Percentiles rank a stretch among this genome's conserved stretches.
Evolutionary conservation across 2,797 vertebrate species (phyloP).

Genomic region (Ctenochaetus hawaiiensis): DNA sequence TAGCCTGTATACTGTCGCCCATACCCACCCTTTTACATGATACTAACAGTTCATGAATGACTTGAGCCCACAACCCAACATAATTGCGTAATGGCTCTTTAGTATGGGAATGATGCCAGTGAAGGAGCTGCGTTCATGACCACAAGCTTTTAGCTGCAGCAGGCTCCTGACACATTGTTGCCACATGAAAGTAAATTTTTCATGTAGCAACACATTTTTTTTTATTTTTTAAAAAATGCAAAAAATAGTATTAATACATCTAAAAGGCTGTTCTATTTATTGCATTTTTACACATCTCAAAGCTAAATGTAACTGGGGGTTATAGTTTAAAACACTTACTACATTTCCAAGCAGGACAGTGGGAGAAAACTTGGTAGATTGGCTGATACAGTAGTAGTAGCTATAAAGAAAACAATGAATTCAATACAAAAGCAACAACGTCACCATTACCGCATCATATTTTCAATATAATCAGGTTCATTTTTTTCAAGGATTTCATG

Average conservation of each 20-base stretch:
- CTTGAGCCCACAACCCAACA: slow-evolving; percentile 21
- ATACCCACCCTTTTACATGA: slow-evolving; percentile 44
- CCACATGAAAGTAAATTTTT: neutral
- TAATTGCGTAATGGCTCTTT: slow-evolving; percentile 33
- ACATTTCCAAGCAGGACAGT: neutral
- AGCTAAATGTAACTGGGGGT: too few relatives aligned
- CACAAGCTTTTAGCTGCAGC: neutral
- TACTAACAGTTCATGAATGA: slow-evolving; percentile 45
- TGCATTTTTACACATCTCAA: neutral
- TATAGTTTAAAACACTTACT: neutral
- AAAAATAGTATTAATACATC: neutral
- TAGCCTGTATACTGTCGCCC: slow-evolving; percentile 34
- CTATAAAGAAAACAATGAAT: neutral
- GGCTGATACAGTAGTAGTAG: neutral
- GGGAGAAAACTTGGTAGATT: slow-evolving; percentile 8
- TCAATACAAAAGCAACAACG: neutral
- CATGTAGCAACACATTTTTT: too few relatives aligned
- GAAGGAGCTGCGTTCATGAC: slow-evolving; percentile 8
- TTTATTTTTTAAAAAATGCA: neutral
- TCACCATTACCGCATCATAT: too few relatives aligned
- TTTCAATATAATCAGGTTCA: too few relatives aligned
- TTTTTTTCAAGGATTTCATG: neutral
- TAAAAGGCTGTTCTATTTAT: neutral
- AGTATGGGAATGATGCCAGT: slow-evolving; percentile 32
- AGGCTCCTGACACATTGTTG: neutral